phyloP scores from a whole-genome alignment of 2,888 invertebrate genomes.

The Eudemis profundana region DNA sequence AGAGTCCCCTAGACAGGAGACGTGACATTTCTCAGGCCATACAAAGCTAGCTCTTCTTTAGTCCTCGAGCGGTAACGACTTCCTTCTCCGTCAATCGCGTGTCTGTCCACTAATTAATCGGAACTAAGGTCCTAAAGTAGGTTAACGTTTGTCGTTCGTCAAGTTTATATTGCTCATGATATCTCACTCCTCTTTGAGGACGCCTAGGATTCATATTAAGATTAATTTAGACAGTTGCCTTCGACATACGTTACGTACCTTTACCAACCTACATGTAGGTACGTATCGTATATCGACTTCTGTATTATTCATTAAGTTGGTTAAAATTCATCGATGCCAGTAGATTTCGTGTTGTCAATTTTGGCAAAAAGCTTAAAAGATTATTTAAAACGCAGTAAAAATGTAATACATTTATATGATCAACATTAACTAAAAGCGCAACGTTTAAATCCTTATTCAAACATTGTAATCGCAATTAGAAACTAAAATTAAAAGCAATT shows the following conservation, averaged over 20 bases:
- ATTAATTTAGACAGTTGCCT: not conserved
- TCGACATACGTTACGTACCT: no score
- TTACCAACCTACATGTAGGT: no score
- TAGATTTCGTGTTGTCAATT: not conserved
- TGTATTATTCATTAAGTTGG: no score
- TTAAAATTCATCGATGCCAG: no score
- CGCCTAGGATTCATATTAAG: no score
- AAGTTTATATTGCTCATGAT: no score
- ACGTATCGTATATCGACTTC: no score
- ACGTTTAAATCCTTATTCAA: constrained; percentile 22
- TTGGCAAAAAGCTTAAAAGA: no score
- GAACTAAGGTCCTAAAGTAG: constrained; percentile 31
- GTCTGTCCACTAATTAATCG: constrained; percentile 29
- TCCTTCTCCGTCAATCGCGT: constrained; percentile 34
- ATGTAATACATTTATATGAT: no score
- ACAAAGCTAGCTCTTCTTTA: not conserved
- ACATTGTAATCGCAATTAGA: constrained; percentile 40
- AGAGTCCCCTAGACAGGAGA: constrained; percentile 7
- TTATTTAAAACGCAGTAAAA: no score
- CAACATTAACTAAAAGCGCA: not conserved
- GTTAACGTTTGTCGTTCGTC: not conserved
- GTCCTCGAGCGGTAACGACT: constrained; percentile 31
- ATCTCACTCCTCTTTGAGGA: no score
- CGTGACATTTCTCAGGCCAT: constrained; percentile 4
- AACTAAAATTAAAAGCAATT: constrained; percentile 43